A percentile compares a stretch with the other conserved stretches of the same genome.
These are phyloP conservation scores for Paragorgia papillata DNA, from an alignment of 92 coral and sea anemone species.

Conservation along the genomic window DNA sequence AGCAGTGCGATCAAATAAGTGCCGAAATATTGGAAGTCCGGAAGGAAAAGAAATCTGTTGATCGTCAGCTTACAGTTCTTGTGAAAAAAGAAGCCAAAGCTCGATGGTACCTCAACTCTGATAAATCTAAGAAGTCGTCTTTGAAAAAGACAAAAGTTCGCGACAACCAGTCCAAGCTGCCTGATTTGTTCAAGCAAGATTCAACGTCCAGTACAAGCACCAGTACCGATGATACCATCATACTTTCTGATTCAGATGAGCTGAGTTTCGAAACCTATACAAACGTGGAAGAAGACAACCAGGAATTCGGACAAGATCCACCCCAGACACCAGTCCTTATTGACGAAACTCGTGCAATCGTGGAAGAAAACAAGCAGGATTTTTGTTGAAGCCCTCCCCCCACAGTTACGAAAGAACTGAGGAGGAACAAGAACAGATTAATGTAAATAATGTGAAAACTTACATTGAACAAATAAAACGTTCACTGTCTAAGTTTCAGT, in stretches of 20 bases:
- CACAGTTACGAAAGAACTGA: background rate
- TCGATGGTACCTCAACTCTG: conserved; percentile 47
- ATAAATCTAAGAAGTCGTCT: background rate
- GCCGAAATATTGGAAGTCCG: conserved; percentile 42
- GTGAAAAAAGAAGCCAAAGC: conserved; percentile 51
- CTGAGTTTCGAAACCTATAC: background rate
- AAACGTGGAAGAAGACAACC: background rate
- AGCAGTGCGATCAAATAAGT: conserved; percentile 56
- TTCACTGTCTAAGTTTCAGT: conserved; percentile 30
- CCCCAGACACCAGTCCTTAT: too few relatives aligned
- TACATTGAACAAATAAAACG: conserved; percentile 37
- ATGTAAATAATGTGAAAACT: conserved; percentile 8
- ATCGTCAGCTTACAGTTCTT: conserved; percentile 33
- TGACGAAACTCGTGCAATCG: background rate
- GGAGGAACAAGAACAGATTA: background rate
- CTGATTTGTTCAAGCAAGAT: background rate
- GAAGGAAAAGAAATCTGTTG: conserved; percentile 30
- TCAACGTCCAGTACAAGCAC: conserved; percentile 7
- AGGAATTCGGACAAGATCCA: background rate
- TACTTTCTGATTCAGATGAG: conserved; percentile 9
- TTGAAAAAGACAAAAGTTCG: background rate
- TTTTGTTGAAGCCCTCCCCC: conserved; percentile 8
- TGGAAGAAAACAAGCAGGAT: background rate
- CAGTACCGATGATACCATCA: conserved; percentile 9
- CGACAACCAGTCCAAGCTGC: conserved; percentile 7